phyloP scores from a whole-genome alignment of 2,113 vertebrate genomes.

The Callopanchax toddi region DNA sequence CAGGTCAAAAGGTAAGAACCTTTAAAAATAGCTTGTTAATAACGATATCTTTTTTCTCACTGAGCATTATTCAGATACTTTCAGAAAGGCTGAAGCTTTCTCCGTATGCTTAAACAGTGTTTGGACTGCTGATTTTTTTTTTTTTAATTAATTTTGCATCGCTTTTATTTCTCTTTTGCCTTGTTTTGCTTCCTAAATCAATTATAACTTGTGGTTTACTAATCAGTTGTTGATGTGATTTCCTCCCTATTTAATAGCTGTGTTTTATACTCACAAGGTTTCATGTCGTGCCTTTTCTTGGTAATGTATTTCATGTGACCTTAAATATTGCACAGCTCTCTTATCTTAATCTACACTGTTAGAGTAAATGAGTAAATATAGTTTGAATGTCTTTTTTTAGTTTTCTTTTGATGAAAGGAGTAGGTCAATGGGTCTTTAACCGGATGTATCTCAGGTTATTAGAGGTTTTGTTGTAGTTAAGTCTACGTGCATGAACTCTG shows the following conservation, averaged over 20 bases:
- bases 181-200: slow-evolving; percentile 27
- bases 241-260: slow-evolving; percentile 17
- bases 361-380: too few relatives aligned
- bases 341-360: too few relatives aligned
- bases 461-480: too few relatives aligned
- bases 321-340: too few relatives aligned
- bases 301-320: too few relatives aligned
- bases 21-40: slow-evolving; percentile 12
- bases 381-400: too few relatives aligned
- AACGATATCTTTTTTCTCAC: slow-evolving; percentile 2
- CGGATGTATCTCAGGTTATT: too few relatives aligned
- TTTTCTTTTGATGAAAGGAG: too few relatives aligned
- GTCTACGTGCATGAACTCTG: too few relatives aligned
- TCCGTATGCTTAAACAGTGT: slow-evolving; percentile 22
- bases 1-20: slow-evolving; percentile 38
- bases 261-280: not conserved
- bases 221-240: slow-evolving; percentile 26
- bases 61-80: slow-evolving; percentile 32
- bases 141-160: slow-evolving; percentile 20
- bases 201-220: slow-evolving; percentile 7
- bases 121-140: slow-evolving; percentile 24
- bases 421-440: too few relatives aligned
- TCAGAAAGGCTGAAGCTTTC: slow-evolving; percentile 25
- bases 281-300: too few relatives aligned
- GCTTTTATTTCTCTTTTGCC: not conserved